Percentiles rank a stretch among this genome's conserved stretches.
These are phyloP conservation scores for Myrmecophaga tridactyla DNA, from an alignment of 2,113 vertebrate genomes.

Conservation along the genomic window DNA sequence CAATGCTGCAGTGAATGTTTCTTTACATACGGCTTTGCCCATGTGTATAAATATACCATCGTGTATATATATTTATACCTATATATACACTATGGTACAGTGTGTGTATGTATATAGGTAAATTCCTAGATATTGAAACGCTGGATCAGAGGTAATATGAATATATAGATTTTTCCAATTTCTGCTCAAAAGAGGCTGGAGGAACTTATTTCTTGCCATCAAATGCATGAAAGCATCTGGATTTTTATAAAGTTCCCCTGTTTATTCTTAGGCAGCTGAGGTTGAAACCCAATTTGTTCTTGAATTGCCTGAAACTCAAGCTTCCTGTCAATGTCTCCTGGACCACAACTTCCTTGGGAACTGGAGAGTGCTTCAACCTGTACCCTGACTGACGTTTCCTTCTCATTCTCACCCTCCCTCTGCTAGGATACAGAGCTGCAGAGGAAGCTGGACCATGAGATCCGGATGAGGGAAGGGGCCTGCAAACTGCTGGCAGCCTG, in stretches of 20 bases:
- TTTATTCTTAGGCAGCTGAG: not conserved
- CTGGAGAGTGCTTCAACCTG: not conserved
- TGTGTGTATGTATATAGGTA: too few relatives aligned
- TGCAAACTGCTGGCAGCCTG: conserved; percentile 94
- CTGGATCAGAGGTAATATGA: conserved; percentile 26
- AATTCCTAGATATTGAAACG: not conserved
- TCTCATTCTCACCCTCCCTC: not conserved
- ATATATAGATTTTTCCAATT: conserved; percentile 51
- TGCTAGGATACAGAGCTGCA: conserved; percentile 94
- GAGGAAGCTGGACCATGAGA: conserved; percentile 95
- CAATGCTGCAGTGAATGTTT: not conserved
- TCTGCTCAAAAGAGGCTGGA: not conserved
- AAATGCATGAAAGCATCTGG: not conserved
- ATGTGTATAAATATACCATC: not conserved
- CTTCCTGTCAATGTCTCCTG: not conserved
- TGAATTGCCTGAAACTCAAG: not conserved
- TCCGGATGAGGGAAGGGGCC: conserved; percentile 94
- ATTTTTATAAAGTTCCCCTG: not conserved
- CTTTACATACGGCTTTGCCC: not conserved
- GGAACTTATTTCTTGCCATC: not conserved
- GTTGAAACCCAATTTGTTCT: not conserved
- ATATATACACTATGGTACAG: too few relatives aligned
- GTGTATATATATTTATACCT: too few relatives aligned
- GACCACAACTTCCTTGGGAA: not conserved
- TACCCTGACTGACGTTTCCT: not conserved